A percentile compares a stretch with the other conserved stretches of the same genome.
phyloP scores from a whole-genome alignment of 2,888 invertebrate genomes.

The Acholoe squamosa region DNA sequence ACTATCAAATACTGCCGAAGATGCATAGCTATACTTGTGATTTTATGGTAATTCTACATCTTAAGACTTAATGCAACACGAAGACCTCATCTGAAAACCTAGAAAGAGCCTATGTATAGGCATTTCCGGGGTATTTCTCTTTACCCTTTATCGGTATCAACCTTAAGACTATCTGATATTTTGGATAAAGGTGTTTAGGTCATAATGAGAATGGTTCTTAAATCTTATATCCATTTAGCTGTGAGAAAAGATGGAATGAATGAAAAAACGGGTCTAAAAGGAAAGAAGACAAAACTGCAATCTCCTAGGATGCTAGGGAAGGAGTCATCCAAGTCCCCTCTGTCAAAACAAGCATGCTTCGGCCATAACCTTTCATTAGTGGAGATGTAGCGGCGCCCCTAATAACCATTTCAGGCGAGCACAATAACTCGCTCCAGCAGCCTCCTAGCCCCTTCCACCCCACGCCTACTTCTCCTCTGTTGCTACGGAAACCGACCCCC shows the following conservation, averaged over 20 bases:
- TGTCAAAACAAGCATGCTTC: slow-evolving; percentile 56
- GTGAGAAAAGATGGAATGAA: neutral
- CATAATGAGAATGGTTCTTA: neutral
- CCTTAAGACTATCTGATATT: too few relatives aligned
- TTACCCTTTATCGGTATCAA: too few relatives aligned
- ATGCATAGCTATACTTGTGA: too few relatives aligned
- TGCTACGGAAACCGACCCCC: slow-evolving; percentile 52
- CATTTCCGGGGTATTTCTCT: too few relatives aligned
- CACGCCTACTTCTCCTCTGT: slow-evolving; percentile 16
- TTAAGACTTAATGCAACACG: too few relatives aligned
- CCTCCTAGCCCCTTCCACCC: neutral
- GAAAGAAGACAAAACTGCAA: slow-evolving; percentile 13
- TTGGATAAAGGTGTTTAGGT: too few relatives aligned
- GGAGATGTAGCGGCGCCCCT: slow-evolving; percentile 20
- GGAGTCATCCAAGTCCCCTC: slow-evolving; percentile 28
- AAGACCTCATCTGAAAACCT: too few relatives aligned
- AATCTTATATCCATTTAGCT: neutral
- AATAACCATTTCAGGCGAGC: slow-evolving; percentile 50
- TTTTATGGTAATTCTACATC: too few relatives aligned
- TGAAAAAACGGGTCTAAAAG: neutral
- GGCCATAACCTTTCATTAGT: slow-evolving; percentile 55
- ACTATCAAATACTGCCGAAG: too few relatives aligned
- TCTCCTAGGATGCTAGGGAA: slow-evolving; percentile 11
- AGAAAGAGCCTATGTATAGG: too few relatives aligned
- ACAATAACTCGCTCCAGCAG: slow-evolving; percentile 47